phyloP scores from a whole-genome alignment of 2,888 invertebrate species.

The Ellobium chinense region DNA sequence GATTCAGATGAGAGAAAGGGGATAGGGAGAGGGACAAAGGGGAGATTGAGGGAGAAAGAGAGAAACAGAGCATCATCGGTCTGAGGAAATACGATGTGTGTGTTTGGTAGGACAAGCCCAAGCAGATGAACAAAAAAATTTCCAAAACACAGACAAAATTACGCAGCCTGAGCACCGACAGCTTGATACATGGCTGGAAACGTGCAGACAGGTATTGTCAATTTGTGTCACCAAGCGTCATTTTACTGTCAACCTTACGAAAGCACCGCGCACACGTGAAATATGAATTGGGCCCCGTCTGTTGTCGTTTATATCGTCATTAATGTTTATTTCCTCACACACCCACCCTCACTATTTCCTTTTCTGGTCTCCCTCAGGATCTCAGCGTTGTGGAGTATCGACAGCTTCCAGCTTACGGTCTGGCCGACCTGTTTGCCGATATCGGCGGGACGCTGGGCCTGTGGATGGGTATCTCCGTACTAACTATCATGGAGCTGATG shows the following conservation, averaged over 20 bases:
- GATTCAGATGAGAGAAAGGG: neutral
- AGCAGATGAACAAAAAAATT: no score
- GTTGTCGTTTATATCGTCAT: neutral
- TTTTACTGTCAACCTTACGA: no score
- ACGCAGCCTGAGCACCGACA: no score
- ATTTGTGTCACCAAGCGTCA: no score
- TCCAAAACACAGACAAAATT: no score
- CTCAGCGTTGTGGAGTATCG: conserved; percentile 71
- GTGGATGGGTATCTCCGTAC: conserved; percentile 75
- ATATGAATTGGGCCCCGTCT: no score
- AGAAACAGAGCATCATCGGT: neutral
- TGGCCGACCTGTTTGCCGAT: conserved; percentile 73
- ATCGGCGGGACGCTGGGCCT: conserved; percentile 74
- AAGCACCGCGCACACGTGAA: no score
- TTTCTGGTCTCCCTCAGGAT: conserved; percentile 52
- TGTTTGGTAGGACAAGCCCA: no score
- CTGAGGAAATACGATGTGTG: no score
- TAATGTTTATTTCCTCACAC: neutral
- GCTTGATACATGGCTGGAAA: no score
- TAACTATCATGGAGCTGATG: conserved; percentile 73
- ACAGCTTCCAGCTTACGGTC: conserved; percentile 70
- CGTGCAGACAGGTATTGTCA: no score
- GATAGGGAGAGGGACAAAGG: neutral
- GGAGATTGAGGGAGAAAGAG: neutral
- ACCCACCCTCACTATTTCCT: neutral